Conservation (phyloP, 2,888 invertebrate genomes). For the Cosmia trapezina region DNA sequence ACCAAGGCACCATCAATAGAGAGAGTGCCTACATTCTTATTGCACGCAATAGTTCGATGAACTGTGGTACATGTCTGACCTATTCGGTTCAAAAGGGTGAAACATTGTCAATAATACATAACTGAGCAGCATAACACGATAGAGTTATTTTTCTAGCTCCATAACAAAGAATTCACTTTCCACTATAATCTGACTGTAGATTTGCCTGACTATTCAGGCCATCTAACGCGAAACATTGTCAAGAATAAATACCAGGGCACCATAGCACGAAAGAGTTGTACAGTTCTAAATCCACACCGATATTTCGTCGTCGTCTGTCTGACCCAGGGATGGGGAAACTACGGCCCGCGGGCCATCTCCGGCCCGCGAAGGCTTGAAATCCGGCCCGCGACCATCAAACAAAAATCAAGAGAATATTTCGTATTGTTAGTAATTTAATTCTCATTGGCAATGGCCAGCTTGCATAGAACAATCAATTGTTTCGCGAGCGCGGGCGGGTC, state of each 20-base stretch:
- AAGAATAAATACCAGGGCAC: neutral
- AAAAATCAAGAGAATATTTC: no score
- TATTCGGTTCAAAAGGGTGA: neutral
- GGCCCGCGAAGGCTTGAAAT: no score
- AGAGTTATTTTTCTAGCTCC: neutral
- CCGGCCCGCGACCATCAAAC: no score
- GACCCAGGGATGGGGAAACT: no score
- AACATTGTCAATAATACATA: constrained; percentile 17
- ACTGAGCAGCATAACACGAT: neutral
- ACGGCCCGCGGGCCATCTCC: no score
- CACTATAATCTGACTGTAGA: neutral
- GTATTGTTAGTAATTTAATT: no score
- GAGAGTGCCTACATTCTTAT: neutral
- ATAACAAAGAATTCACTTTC: neutral
- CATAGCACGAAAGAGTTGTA: neutral
- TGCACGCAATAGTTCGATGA: neutral
- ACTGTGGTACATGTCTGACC: constrained; percentile 6
- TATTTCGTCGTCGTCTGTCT: no score
- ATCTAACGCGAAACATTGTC: neutral
- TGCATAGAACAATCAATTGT: no score
- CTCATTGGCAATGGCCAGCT: no score
- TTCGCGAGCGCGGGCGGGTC: no score
- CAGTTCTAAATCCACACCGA: no score
- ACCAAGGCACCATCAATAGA: neutral
- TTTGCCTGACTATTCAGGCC: neutral